Base-by-base conservation (phyloP, 2,888 invertebrate genomes). In the Lasius fuliginosus region DNA sequence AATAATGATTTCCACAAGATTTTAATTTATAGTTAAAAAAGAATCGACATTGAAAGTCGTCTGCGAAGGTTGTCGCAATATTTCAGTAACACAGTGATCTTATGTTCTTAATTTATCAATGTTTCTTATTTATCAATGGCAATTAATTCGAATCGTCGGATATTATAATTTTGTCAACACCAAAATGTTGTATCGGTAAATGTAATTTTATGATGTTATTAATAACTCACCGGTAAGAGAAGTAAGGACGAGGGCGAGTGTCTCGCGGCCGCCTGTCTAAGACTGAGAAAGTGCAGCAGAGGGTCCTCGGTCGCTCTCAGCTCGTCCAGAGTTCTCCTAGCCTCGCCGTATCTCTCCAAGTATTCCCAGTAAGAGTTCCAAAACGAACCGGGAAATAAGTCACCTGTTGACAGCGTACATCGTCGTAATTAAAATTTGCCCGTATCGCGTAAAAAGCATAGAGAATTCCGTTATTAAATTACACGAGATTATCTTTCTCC, bases 311-410 rank as follows among this genome's bases (percentile, higher is more conserved):
- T 95, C 23, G 96, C 96, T 87, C 95, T 95, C 92, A 97, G 96
- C 86, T 97, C 96, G 87, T 97, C 96, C 91, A 97, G 94, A 87
- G 96, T 95, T 83, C 97, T 96, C 84, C 95, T 95, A 49, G 96
- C 96, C 91, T 96, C 95, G 76, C 96, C 95, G 93, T 97, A 97
- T 82, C 96, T 95, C 82, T 96, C 95, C 93, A 97, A 95, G 93
- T 96, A 97, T 92, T 97, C 96, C 87, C 96, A 96, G 93, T 97
- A 97, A 65, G 96, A 96, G 90, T 96, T 96, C 96, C 97, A 96
- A 91, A 97, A 95, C 92, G 97, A 96, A 86, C 96, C 96, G 90
- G 96, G 96, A 92, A 97, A 97, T 92, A 97, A 95, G 91, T 96
- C 96, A 92, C 94, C 94, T 94, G 93, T 79, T 60, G 84, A 87